Evolutionary conservation across 1,140 invertebrate species (phyloP).

Genomic region (Pseudomyrmex pallidus): DNA sequence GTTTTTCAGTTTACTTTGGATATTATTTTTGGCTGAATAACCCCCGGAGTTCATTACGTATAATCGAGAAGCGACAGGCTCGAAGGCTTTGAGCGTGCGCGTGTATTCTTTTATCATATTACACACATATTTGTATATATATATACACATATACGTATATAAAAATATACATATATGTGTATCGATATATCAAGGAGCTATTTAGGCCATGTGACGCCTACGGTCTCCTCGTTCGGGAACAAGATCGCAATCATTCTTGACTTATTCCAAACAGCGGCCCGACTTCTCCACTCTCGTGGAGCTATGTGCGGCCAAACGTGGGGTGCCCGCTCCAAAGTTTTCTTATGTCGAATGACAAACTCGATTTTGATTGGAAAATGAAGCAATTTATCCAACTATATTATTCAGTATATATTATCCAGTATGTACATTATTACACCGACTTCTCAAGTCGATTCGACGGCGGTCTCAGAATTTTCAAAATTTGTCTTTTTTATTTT

Average conservation of each 20-base stretch:
- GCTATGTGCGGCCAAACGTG: constrained; percentile 64
- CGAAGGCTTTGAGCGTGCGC: not conserved
- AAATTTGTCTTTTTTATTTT: constrained; percentile 35
- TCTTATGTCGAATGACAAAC: constrained; percentile 59
- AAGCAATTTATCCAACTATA: constrained; percentile 49
- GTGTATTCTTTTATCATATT: constrained; percentile 78
- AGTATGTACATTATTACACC: constrained; percentile 17
- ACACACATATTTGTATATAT: too few species aligned
- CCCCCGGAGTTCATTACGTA: not conserved
- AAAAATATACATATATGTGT: too few species aligned
- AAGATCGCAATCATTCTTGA: constrained; percentile 81
- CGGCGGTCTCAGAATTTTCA: not conserved
- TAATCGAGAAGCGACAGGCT: not conserved
- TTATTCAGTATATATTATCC: constrained; percentile 38
- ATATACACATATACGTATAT: too few species aligned
- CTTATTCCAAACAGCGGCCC: constrained; percentile 80
- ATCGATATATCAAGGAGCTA: constrained; percentile 73
- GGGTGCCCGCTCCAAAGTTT: constrained; percentile 25
- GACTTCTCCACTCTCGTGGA: constrained; percentile 39
- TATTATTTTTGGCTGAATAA: not conserved
- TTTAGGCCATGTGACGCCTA: constrained; percentile 81
- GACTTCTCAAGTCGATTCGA: constrained; percentile 41
- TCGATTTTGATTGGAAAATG: constrained; percentile 68
- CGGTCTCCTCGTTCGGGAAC: constrained; percentile 69
- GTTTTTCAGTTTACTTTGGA: not conserved